Conservation (phyloP, 2,797 vertebrate species). For the Pogonophryne albipinna region DNA sequence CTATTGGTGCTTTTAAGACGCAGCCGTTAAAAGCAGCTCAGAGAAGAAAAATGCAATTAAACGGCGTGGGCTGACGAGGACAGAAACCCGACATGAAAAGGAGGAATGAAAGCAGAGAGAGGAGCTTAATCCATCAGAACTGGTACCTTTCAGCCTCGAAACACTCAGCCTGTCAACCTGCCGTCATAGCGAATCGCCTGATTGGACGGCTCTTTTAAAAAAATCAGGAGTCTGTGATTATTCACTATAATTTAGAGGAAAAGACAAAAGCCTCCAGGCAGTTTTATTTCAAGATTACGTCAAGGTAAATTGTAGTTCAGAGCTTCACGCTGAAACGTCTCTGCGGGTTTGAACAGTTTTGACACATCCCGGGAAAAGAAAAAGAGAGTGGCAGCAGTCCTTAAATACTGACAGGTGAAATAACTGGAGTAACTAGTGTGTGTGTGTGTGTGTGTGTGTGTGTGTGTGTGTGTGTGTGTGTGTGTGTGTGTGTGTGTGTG, state of each 20-base stretch:
- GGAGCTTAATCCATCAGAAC: conserved; percentile 61
- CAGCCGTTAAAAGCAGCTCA: conserved; percentile 37
- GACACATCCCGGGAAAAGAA: conserved; percentile 21
- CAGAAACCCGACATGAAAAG: conserved; percentile 59
- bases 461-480: neutral
- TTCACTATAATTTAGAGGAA: conserved; percentile 61
- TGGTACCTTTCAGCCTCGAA: conserved; percentile 39
- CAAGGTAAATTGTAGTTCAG: conserved; percentile 60
- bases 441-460: neutral
- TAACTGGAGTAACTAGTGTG: conserved; percentile 17
- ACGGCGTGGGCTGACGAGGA: conserved; percentile 45
- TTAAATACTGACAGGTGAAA: conserved; percentile 40
- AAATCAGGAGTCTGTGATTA: conserved; percentile 65
- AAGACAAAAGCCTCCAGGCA: conserved; percentile 70
- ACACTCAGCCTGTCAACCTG: conserved; percentile 66
- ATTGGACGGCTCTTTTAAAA: conserved; percentile 54
- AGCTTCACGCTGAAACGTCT: conserved; percentile 28
- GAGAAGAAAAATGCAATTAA: conserved; percentile 45
- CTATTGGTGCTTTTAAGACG: conserved; percentile 18
- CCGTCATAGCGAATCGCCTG: conserved; percentile 49
- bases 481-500: neutral
- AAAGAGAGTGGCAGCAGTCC: conserved; percentile 30
- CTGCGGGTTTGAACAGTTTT: conserved; percentile 44
- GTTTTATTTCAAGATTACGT: conserved; percentile 61
- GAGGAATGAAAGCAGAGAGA: conserved; percentile 49